Percentiles rank a stretch among this genome's conserved stretches.
These are phyloP conservation scores for Latheticus oryzae DNA, from an alignment of 2,888 invertebrate genomes.

Conservation along the genomic window DNA sequence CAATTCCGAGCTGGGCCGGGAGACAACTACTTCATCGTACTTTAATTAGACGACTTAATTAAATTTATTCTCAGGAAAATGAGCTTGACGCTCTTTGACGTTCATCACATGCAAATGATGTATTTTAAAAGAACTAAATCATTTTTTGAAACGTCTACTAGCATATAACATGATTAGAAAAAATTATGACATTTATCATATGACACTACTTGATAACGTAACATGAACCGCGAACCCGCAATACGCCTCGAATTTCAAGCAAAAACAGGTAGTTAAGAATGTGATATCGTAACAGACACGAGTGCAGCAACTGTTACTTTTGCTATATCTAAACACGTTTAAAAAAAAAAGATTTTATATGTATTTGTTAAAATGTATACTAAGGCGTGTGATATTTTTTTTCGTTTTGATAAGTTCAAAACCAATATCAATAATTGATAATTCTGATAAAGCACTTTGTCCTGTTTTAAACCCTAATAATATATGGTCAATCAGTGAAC, in stretches of 20 bases:
- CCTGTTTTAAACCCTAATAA: conserved; percentile 18
- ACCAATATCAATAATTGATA: conserved; percentile 2
- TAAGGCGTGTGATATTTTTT: too few relatives aligned
- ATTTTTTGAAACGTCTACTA: too few relatives aligned
- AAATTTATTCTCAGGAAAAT: conserved; percentile 7
- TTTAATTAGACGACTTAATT: conserved; percentile 24
- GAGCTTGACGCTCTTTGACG: conserved; percentile 1
- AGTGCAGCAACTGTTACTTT: conserved; percentile 17
- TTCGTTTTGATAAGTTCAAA: too few relatives aligned
- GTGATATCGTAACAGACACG: conserved; percentile 26
- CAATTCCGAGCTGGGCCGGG: conserved; percentile 14
- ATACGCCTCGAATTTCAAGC: conserved; percentile 13
- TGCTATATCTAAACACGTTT: conserved; percentile 7
- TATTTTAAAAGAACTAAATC: too few relatives aligned
- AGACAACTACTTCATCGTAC: conserved; percentile 28
- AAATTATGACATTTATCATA: conserved; percentile 10
- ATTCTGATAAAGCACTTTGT: conserved; percentile 10
- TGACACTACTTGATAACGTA: conserved; percentile 5
- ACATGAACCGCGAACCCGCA: conserved; percentile 9
- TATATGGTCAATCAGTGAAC: conserved; percentile 24
- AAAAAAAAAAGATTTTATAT: too few relatives aligned
- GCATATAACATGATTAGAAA: background rate
- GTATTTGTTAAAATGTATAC: too few relatives aligned
- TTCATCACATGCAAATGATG: background rate
- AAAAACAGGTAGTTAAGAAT: conserved; percentile 31